Base-by-base conservation (phyloP, 2,113 vertebrate genomes). In the Toxotes chatareus region DNA sequence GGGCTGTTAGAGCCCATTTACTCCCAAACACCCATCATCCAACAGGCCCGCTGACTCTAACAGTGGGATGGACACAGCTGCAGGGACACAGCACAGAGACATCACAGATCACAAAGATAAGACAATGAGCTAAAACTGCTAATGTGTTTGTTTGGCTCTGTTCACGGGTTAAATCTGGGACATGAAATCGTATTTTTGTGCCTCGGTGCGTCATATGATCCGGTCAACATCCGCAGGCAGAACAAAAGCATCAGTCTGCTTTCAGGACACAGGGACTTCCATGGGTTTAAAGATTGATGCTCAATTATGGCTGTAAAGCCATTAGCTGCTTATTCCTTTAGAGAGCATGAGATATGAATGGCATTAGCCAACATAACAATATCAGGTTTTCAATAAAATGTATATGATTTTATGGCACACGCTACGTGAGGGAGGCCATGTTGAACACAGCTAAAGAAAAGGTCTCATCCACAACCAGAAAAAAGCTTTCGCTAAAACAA, bases 141-240 rank as follows among this genome's bases (percentile, higher is more conserved):
- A n/a, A 51, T 9, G 49, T 51, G 47, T 51, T 2, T 21, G 17
- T 51, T 9, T 51, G n/a, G 46, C 9, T 67, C 51, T 57, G 47
- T 46, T 64, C 31, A 38, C 11, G 1, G 78, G 5, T 83, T 27
- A 40, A 62, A 56, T 34, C 3, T 0, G 60, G 51, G 62, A 55
- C 56, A 9, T 63, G 62, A 56, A 71, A 59, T 53, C 12, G 5
- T 55, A 10, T 64, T 55, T 70, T 53, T 65, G 73, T 53, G 59
- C 34, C 7, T 44, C 42, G 1, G 66, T 4, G 21, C 5, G 34
- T 19, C 61, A 78, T 12, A 67, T 73, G 80, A 59, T 21, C 57
- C 31, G 13, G 53, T 32, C 51, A 27, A 31, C 65, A 42, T 71
- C 62, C 38, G n/a, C 53, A 49, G n/a, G 31, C 64, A 49, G 63